Evolutionary conservation across 2,888 invertebrate species (phyloP), one percentile per base, ranked within the genome.

Genomic region (Rhingia rostrata): DNA sequence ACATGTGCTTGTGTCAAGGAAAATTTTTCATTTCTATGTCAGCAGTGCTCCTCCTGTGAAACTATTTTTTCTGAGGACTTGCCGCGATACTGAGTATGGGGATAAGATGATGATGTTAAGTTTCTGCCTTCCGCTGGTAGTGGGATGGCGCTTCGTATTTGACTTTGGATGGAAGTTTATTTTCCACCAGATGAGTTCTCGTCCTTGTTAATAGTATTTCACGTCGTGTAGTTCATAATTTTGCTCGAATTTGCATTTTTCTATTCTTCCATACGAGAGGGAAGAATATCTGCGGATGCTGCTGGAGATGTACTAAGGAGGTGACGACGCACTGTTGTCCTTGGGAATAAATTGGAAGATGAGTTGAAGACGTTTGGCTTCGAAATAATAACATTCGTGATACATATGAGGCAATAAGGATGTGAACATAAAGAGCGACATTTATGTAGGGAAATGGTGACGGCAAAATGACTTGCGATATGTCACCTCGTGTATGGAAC

Each of bases 1-100:
- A 45, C 79, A 79, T 74, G 79, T 83, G 73, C 83, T 83, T 73
- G 58, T 79, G 83, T 83, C 79, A 83, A 83, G 83, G 78, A 79
- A 74, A 63, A 54, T 63, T 56, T 82, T 69, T 79, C 83, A 67
- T 79, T 83, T 79, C 73, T 79, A 69, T 83, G 83, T 69, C 83
- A 79, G 83, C 79, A 79, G 67, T 83, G 72, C 51, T 66, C 58
- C 49, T 7, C 22, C 61, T 64, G 77, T 58, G 70, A 60, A 78
- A 54, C 67, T 80, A 41, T 63, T 73, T 51, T 64, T 64, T 56
- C 5, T 47, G 41, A 6, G 32, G 51, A 43, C 43, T 35, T 43
- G 45, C 37, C 54, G 45, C 58, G 30, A 22, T 53, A 66, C 47
- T 37, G 33, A 54, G 22, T 22, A 22, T 6, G 60, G 35, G 51